Evolutionary conservation across 2,797 vertebrate species (phyloP), one percentile per base, ranked within the genome.

Genomic region (Ceyx erithaca): DNA sequence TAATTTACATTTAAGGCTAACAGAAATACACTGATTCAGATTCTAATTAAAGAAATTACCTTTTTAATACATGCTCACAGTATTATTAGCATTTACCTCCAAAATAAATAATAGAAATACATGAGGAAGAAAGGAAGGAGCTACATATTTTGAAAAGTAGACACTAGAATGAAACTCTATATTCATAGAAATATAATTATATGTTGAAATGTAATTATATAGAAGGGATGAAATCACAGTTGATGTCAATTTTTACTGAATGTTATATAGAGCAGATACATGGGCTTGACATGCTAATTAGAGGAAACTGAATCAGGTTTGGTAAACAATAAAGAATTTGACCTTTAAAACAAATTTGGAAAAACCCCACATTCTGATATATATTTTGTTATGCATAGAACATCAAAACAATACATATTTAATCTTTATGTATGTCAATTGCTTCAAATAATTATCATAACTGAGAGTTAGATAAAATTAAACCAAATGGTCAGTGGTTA

Each of bases 191-290:
- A 95, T 80, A 77, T 30, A 95, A 96, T 96, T 94, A 92, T 46
- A 80, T 30, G 41, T 78, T 40, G 16, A 92, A 96, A 96, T 91
- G 26, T 80, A 94, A 96, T 96, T 96, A 92, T 85, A 85, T 71
- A 71, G 75, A 87, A 80, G 77, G 76, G 83, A 92, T 96, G 90
- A 94, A 96, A 81, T 93, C 80, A 96, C 72, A 80, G 72, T 23
- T 71, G 78, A 93, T 89, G 93, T 88, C 91, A 95, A 41, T 71
- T 88, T 89, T 87, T 91, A 80, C 46, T 45, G 59, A 49, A 80
- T 55, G 76, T 91, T 91, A 96, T 87, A 87, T 30, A 96, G 71
- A 93, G 43, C 91, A 96, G 96, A 93, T 80, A 87, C 64, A 58
- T 55, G 88, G 58, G 12, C 62, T 85, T 96, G 92, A 88, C 94